Evolutionary conservation across 2,113 vertebrate genomes (phyloP), one percentile per base, ranked within the genome.

Genomic region (Hydropotes inermis): DNA sequence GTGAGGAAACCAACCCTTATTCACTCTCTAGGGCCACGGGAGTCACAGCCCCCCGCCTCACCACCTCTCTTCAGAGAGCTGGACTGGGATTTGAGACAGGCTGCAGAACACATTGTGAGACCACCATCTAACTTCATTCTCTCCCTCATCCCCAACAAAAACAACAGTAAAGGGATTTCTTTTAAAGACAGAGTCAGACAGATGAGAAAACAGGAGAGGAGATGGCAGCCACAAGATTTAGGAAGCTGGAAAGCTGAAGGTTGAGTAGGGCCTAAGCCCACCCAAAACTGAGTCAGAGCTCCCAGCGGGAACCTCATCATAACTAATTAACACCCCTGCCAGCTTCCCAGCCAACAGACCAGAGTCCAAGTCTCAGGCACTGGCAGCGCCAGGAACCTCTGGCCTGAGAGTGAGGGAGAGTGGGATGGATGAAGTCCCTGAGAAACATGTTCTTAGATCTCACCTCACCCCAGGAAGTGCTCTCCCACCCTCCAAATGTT

Each of bases 101-200:
- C 33, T 0, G 0, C 47, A 50, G 47, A n/a, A 96, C 93, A 78
- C n/a, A 50, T 85, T 2, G 7, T 16, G 25, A 82, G 30, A 33
- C 16, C 7, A 43, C 33, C 50, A 45, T 67, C 39, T 93, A 86
- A n/a, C 89, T 88, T 47, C 54, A 89, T 14, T 47, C 19, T 12
- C 33, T 74, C 30, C 21, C 43, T 84, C 17, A 27, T 86, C 17
- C n/a, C 70, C 45, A 82, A 55, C 86, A 54, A 92, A 96, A 95
- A n/a, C 27, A 61, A 67, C 21, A 39, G 45, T 45, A 70, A 91
- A 93, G 50, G 27, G 36, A 79, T 70, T 89, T 94, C n/a, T 97
- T 93, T 92, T 52, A 83, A 96, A 94, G 60, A 70, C 15, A 87
- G 28, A 78, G 86, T 89, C 27, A 83, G 84, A 87, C 94, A 88